Evolutionary conservation across 2,888 invertebrate genomes (phyloP), one percentile per base, ranked within the genome.

Genomic region (Standfussiana lucernea): DNA sequence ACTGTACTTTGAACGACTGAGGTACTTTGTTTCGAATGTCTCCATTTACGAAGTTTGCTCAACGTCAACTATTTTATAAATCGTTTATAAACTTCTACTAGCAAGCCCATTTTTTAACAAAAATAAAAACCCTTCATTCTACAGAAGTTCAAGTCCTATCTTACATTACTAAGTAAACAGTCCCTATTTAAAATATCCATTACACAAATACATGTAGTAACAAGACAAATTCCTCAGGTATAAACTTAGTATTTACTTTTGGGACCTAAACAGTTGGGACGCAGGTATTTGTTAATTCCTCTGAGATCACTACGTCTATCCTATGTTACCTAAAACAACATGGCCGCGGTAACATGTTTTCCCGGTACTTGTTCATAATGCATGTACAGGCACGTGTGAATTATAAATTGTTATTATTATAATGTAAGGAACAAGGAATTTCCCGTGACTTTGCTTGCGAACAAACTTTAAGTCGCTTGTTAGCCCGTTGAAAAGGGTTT

Each of bases 261-360:
- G 64, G 56, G 47, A 69, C 73, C 75, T 77, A 77, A 76, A 79
- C 82, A 79, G 81, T 79, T 77, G 37, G n/a, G n/a, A 50, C 61
- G 32, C 65, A 66, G 61, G 76, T 84, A 77, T 84, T 84, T 87
- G 77, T 77, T 86, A 71, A 76, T 81, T 76, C 71, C 68, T 47
- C 45, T 13, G 68, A 61, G 71, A 75, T 81, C 81, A 67, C 32
- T 32, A 21, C 47, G 47, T 45, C 37, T 56, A 32, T 56, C 70
- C 40, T 45, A 62, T 32, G 65, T 65, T 62, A 15, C 70, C 59
- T 67, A 78, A 72, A 78, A 13, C 61, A 86, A 86, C 28, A 80
- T 64, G 50, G 75, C 66, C 18, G 42, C 35, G 7, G 13, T 53
- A n/a, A 18, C 7, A 53, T 47, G 21, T 37, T 45, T 50, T 66